Base-by-base conservation (phyloP, 1,140 invertebrate genomes). In the Dendrolimus punctatus region DNA sequence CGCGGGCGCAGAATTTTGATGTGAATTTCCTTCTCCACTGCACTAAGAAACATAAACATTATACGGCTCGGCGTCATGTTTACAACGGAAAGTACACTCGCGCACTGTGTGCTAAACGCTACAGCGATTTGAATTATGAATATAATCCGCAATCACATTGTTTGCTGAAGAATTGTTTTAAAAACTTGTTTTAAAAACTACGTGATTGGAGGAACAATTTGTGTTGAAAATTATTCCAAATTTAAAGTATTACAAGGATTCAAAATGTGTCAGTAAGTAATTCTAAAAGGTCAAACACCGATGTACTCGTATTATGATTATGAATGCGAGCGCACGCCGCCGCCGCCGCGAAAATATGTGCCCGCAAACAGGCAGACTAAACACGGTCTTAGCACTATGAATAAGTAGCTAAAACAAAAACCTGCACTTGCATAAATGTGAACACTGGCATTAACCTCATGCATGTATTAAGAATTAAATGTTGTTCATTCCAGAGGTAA, bases 251-350 rank as follows among this genome's bases (percentile, higher is more conserved):
- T 58, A 60, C 52, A 55, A 45, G 50, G 49, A 57, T 42, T 41
- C 64, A 61, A 71, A 71, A 73, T 74, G 68, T 76, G 76, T 75
- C 69, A 77, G 72, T 68, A 58, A 66, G 73, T 71, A 62, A 68
- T 73, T 77, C 76, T 73, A 67, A 76, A 66, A 68, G 79, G 62
- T 76, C 69, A 76, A 72, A 73, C 75, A 72, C 73, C 72, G 66
- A 46, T 58, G 55, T 23, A n/a, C n/a, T n/a, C n/a, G n/a, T n/a
- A 23, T 23, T 23, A 23, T 23, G 23, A 23, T 81, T 81, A 80
- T 80, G 60, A 83, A 85, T 85, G 82, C 82, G 73, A 71, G 71
- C 65, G 71, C 82, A 85, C 78, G 82, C 63, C 73, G 68, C 65
- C n/a, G 23, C 57, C 73, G 59, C 54, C 66, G 66, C 62, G 69